Evolutionary conservation across 2,888 invertebrate genomes (phyloP), one percentile per base, ranked within the genome.

Genomic region (Gymnosoma rotundatum): DNA sequence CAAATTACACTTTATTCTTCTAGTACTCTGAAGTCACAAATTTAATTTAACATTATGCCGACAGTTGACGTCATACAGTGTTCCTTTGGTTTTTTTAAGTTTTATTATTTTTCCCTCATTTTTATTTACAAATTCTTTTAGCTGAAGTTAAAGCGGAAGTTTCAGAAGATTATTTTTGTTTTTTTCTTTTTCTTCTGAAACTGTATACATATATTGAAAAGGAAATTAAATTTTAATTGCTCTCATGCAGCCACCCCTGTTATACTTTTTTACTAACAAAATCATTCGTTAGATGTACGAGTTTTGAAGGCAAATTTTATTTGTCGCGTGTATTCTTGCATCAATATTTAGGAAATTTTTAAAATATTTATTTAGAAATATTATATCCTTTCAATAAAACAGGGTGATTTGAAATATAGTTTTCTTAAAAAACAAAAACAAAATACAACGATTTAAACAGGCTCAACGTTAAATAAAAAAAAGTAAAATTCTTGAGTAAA

Each of bases 211-310:
- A 60, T 45, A 32, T 18, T 72, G 48, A 50, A 70, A 32, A 80
- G 84, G 81, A 81, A 78, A 84, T 81, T 73, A 78, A 73, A 74
- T 69, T 78, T 52, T 78, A 81, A 73, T 84, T 84, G 81, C 45
- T 78, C 78, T 81, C 54, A 48, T 61, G 42, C 54, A 36, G 18
- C n/a, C 6, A 56, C 21, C 14, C n/a, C 5, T 25, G 25, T 36
- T 18, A 48, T 21, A n/a, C 12, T 73, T 14, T 10, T 72, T 70
- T 18, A 18, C 4, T 21, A 8, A 38, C 20, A 21, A 20, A 32
- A 32, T 10, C 6, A 54, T n/a, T 52, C 25, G 6, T 50, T 61
- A 45, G 72, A 48, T 52, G 61, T 38, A 25, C 67, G 52, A 61
- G 42, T 61, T 25, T 25, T 25, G 4, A 25, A 25, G 25, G 4